Conservation (phyloP, 1,140 invertebrate genomes). For the Pollicipes pollicipes region DNA sequence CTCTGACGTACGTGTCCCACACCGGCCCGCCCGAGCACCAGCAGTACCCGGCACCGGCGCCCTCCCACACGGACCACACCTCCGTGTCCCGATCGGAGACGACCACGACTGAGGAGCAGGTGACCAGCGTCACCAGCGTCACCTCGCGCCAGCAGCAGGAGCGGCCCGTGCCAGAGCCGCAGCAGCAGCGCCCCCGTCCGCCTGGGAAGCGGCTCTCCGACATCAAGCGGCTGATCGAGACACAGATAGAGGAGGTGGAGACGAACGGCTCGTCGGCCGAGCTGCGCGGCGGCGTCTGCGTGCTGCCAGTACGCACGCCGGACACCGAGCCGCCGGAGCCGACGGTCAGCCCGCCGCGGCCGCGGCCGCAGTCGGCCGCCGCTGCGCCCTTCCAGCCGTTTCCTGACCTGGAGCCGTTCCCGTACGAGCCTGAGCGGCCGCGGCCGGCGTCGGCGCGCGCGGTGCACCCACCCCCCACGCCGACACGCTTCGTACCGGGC, state of each 20-base stretch:
- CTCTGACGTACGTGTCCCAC: background rate
- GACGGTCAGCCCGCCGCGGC: constrained; percentile 1
- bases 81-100: background rate
- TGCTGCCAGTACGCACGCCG: constrained; percentile 7
- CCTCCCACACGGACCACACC: background rate
- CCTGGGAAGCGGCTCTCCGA: constrained; percentile 7
- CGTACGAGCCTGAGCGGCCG: constrained; percentile 27
- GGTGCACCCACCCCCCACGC: constrained; percentile 32
- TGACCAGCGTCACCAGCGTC: background rate
- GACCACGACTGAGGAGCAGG: background rate
- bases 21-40: background rate
- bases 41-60: background rate
- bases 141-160: too few species aligned
- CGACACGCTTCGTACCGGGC: constrained; percentile 45
- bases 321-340: background rate
- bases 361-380: constrained; percentile 25
- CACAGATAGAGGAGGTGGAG: background rate
- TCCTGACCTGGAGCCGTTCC: constrained; percentile 28
- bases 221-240: constrained; percentile 8
- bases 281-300: background rate
- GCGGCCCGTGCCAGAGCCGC: background rate
- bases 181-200: constrained; percentile 2
- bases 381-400: constrained; percentile 10
- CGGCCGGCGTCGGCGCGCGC: constrained; percentile 21
- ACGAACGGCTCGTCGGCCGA: background rate